Evolutionary conservation across 2,888 invertebrate genomes (phyloP), one percentile per base, ranked within the genome.

Genomic region (Salticus scenicus): DNA sequence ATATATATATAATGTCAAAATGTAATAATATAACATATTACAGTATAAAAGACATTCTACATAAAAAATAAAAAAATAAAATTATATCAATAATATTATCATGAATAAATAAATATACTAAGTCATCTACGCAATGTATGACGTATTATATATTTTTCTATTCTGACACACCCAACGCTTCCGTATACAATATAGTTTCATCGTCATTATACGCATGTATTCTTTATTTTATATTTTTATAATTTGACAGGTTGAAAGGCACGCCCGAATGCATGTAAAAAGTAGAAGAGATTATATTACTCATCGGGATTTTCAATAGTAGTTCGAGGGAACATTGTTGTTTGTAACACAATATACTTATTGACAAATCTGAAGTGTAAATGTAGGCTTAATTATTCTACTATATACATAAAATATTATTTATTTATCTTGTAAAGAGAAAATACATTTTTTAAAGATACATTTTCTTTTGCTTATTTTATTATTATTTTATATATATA

Each of bases 181-280:
- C 57, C 24, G 57, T 57, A 57, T 20, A 20, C 17, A 57, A 37
- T 37, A 37, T 37, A 37, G 37, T n/a, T n/a, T n/a, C n/a, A n/a
- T n/a, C n/a, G n/a, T n/a, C n/a, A n/a, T n/a, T n/a, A n/a, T 12
- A 47, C 37, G 5, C 37, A 37, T 57, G 8, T 57, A 20, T 57
- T 57, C n/a, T 57, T 57, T 37, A 37, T 37, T 37, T 37, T 37
- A 37, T 37, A 37, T 37, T 10, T 37, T 24, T 71, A 24, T 66
- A 42, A 70, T 70, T 1, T 82, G 82, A 82, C 82, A 82, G 64
- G n/a, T 81, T 20, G n/a, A 17, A 71, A 70, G 76, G 51, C 70
- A 75, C 82, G 71, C 82, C 82, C 82, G 71, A 28, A 5, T 33
- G 66, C 31, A 42, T 73, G 17, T 20, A 33, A 37, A 28, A 47